These are phyloP conservation scores for Sarcophaga caerulescens DNA, from an alignment of 2,888 invertebrate species.

Conservation along the genomic window DNA sequence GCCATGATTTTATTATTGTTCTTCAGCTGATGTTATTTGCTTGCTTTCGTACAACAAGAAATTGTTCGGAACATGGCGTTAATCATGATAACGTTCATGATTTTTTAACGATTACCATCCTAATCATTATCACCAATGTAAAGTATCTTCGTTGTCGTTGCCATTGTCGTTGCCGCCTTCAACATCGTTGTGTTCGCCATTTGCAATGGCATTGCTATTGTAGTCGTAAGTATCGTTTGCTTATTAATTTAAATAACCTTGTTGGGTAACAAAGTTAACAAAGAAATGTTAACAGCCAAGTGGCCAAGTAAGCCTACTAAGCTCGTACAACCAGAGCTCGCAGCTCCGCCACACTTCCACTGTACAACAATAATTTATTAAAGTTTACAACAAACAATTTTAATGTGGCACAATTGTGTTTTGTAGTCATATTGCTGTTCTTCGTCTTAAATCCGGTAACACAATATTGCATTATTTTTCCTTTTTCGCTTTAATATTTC, in stretches of 20 bases:
- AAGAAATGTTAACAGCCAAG: not conserved
- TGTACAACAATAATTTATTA: slow-evolving; percentile 29
- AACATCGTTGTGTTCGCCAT: not conserved
- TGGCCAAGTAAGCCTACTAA: not conserved
- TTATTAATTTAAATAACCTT: slow-evolving; percentile 66
- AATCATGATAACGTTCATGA: slow-evolving; percentile 23
- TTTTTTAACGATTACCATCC: slow-evolving; percentile 40
- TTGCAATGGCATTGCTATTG: too few species aligned
- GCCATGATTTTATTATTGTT: slow-evolving; percentile 28
- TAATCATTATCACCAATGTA: slow-evolving; percentile 39
- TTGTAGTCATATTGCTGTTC: slow-evolving; percentile 30
- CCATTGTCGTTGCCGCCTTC: slow-evolving; percentile 18
- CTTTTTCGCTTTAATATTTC: not conserved
- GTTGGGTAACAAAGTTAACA: slow-evolving; percentile 40
- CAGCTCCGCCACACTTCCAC: not conserved
- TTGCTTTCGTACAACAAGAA: not conserved
- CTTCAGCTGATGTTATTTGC: not conserved
- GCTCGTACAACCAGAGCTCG: too few species aligned
- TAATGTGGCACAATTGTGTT: slow-evolving; percentile 57
- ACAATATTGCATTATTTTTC: slow-evolving; percentile 44
- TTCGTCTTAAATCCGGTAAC: slow-evolving; percentile 46
- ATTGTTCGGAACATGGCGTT: not conserved
- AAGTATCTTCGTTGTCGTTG: slow-evolving; percentile 30
- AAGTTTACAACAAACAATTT: slow-evolving; percentile 59
- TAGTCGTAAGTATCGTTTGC: slow-evolving; percentile 51